phyloP scores from a whole-genome alignment of 2,797 vertebrate species.

The Chaetophractus vellerosus region DNA sequence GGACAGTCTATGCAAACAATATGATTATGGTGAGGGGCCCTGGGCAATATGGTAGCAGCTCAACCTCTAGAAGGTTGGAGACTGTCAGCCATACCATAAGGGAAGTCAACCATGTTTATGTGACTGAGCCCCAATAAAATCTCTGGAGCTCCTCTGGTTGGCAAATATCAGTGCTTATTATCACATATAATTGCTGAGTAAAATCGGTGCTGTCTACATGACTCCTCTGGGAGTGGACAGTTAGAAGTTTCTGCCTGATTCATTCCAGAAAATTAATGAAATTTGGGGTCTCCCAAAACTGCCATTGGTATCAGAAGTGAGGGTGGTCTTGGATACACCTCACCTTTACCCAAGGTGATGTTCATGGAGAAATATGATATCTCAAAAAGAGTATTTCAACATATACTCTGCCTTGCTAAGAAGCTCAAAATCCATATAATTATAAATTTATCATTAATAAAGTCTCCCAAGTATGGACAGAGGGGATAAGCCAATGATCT shows the following conservation, averaged over 20 bases:
- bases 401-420: neutral
- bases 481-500: neutral
- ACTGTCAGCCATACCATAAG: neutral
- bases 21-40: neutral
- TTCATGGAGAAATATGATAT: neutral
- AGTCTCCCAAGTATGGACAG: neutral
- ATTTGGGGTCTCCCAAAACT: neutral
- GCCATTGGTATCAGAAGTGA: neutral
- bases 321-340: neutral
- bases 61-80: neutral
- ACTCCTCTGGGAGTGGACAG: too few species aligned
- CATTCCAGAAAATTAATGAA: neutral
- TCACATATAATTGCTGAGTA: neutral
- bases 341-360: neutral
- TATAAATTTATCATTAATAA: neutral
- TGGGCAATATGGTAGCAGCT: neutral
- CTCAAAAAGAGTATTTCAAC: neutral
- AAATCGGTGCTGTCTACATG: too few species aligned
- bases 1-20: neutral
- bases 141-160: neutral
- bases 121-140: neutral
- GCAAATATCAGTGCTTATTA: neutral
- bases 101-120: neutral
- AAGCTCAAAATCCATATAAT: neutral
- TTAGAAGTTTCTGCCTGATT: neutral